These are phyloP conservation scores for Empidonax traillii DNA, from an alignment of 2,113 vertebrate species.

Conservation along the genomic window DNA sequence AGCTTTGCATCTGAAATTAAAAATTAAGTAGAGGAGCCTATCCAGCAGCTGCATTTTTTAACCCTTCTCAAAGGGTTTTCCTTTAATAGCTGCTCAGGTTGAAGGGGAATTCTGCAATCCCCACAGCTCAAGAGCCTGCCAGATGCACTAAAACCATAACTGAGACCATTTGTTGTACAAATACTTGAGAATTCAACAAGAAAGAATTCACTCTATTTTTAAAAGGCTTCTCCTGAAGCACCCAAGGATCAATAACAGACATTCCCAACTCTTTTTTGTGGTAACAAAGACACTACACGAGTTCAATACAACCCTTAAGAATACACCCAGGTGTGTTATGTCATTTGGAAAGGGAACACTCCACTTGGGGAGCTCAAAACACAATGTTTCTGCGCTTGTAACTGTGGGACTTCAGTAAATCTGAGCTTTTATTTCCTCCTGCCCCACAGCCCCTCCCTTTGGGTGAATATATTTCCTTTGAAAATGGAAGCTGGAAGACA, in stretches of 20 bases:
- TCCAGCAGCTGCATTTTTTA: background rate
- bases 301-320: background rate
- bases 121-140: background rate
- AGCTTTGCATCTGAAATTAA: background rate
- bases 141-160: background rate
- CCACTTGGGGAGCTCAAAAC: background rate
- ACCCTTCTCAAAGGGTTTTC: background rate
- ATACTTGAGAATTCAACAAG: background rate
- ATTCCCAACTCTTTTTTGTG: background rate
- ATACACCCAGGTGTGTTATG: background rate
- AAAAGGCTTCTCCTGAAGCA: background rate
- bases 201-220: fast-evolving
- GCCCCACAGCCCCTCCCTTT: background rate
- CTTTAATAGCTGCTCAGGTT: background rate
- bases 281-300: background rate
- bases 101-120: background rate
- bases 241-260: background rate
- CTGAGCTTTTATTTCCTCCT: background rate
- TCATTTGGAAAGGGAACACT: background rate
- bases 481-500: background rate
- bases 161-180: background rate
- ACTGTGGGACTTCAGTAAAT: background rate
- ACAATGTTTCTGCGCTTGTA: background rate
- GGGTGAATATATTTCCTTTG: background rate
- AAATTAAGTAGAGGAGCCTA: background rate